Evolutionary conservation across 2,888 invertebrate species (phyloP), one percentile per base, ranked within the genome.

Genomic region (Parnassius mnemosyne): DNA sequence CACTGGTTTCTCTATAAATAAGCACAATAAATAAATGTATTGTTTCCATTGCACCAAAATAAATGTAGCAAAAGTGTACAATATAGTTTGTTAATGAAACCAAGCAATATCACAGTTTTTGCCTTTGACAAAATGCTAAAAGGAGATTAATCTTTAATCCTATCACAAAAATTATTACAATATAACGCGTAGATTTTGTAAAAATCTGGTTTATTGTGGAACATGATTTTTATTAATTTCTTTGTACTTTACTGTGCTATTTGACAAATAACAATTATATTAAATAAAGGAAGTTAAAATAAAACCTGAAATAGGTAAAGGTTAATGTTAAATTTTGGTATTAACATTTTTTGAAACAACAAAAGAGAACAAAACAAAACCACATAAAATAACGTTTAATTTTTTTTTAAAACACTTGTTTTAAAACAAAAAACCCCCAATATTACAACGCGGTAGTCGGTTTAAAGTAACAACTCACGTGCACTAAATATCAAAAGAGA

Each of bases 231-330:
- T 72, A 72, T n/a, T 54, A 74, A 79, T 77, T 78, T 74, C 74
- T 86, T 87, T 89, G 89, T 90, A 89, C 90, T 89, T 71, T 80
- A 72, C 74, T 84, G 89, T 89, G 90, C 87, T 34, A 34, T 34
- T 34, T 34, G 34, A 34, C 34, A 34, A 34, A 34, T 34, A 34
- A 78, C 70, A 41, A 41, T 58, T 75, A 71, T 76, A 80, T 80
- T 75, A 68, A 68, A 72, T 72, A 59, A 65, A 63, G 55, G 64
- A 77, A 69, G 64, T 68, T 70, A 65, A 13, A 68, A 66, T 68
- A 69, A 66, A 65, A 66, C 63, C 66, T 69, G 70, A 67, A 73
- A 71, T 71, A 72, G 65, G 66, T 64, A 65, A 76, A 75, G 73
- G 72, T 76, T 78, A 75, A 73, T 75, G 69, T 71, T 73, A 74